Evolutionary conservation across 2,797 vertebrate genomes (phyloP), one percentile per base, ranked within the genome.

Genomic region (Gobionotothen gibberifrons): DNA sequence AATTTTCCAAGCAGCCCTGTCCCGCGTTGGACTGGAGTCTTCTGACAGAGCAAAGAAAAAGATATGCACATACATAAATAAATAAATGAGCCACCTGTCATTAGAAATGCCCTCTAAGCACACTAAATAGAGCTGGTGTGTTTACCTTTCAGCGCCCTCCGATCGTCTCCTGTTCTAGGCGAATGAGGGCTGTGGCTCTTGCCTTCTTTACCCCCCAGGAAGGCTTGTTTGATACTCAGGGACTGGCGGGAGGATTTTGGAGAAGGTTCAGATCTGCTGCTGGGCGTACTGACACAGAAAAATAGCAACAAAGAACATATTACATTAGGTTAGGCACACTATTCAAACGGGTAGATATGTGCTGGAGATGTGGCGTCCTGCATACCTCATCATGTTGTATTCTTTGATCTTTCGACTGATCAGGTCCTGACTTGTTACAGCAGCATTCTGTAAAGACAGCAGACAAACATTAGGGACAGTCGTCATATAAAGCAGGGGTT

Each of bases 371-470:
- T 22, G 19, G 66, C 73, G 48, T 32, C 36, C 53, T 13, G 62
- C 93, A 77, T 92, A 99, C 98, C 96, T 99, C 96, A 98, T 97
- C 91, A 97, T 95, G 91, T 93, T 97, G 92, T 99, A 99, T 84
- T 98, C 97, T 93, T 96, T 97, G 87, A 99, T 98, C 89, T 96
- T 98, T 79, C 94, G 93, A 90, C 96, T 98, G 92, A 99, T 99
- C 72, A 99, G 89, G 85, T 99, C 97, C 72, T 96, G 96, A 87
- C 97, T 99, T 52, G 97, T 97, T 60, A 98, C 95, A 61, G 94
- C 91, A 56, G 95, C 94, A 44, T 97, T 96, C 98, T 99, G 79
- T 11, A 94, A 83, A 9, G 5, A 79, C 32, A 83, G 13, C 17
- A 73, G 9, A 54, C 44, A 63, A 3, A 66, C 13, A 65, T 16